phyloP scores from a whole-genome alignment of 2,113 vertebrate genomes.

The Nesoenas mayeri region DNA sequence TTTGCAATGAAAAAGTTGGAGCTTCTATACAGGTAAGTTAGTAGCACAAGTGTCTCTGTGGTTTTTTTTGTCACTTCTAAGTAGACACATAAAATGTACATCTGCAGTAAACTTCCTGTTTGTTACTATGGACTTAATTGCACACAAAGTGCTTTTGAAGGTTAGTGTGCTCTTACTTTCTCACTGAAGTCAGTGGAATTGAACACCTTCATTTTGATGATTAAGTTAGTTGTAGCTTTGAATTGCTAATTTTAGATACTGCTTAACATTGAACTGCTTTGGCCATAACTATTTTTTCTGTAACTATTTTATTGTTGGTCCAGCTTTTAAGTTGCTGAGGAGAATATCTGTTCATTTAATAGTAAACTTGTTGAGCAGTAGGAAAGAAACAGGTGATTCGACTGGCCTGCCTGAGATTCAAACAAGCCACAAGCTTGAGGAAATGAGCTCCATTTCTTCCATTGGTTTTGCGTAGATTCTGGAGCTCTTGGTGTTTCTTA shows the following conservation, averaged over 20 bases:
- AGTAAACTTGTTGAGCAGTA: background rate
- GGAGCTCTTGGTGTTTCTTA: background rate
- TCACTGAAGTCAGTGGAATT: background rate
- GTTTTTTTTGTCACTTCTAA: background rate
- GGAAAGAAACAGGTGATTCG: background rate
- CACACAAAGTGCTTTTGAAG: background rate
- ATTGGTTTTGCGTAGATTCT: background rate
- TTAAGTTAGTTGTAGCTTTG: background rate
- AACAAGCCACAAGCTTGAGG: background rate
- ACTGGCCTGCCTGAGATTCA: background rate
- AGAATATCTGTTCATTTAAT: background rate
- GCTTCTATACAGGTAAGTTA: constrained; percentile 93
- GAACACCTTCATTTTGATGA: background rate
- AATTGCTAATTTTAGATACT: background rate
- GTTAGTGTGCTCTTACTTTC: background rate
- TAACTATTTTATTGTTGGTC: background rate
- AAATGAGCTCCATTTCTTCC: background rate
- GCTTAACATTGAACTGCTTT: background rate
- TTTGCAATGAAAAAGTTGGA: constrained; percentile 94
- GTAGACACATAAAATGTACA: background rate
- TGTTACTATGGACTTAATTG: background rate
- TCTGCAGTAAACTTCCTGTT: background rate
- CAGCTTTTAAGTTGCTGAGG: background rate
- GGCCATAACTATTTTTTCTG: background rate
- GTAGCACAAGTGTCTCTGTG: accelerated